Evolutionary conservation across 1,140 invertebrate genomes (phyloP).

Genomic region (Rhagoletis zephyria): DNA sequence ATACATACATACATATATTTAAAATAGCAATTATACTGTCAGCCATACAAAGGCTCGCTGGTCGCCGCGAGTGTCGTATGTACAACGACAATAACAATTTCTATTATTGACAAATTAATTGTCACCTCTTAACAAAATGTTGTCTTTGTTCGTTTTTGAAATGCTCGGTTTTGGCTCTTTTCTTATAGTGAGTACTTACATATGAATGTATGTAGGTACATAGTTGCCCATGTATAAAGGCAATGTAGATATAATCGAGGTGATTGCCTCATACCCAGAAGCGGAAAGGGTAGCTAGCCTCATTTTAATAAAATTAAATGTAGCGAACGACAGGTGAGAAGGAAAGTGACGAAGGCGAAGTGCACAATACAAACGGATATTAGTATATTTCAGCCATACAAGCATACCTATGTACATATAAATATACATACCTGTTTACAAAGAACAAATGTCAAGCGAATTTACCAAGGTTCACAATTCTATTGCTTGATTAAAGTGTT

Average conservation of each 20-base stretch:
- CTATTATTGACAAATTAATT: slow-evolving; percentile 54
- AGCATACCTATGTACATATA: not conserved
- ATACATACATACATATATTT: not conserved
- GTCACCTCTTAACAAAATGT: slow-evolving; percentile 56
- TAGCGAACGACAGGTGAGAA: slow-evolving; percentile 1
- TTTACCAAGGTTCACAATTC: not conserved
- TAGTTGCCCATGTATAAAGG: not conserved
- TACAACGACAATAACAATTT: slow-evolving; percentile 20
- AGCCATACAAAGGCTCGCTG: slow-evolving; percentile 5
- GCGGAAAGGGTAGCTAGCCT: not conserved
- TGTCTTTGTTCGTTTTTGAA: not conserved
- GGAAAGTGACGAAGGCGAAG: not conserved
- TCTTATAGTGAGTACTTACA: not conserved
- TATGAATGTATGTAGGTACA: no score
- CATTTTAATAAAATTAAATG: slow-evolving; percentile 43
- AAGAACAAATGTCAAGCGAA: not conserved
- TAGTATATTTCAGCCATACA: not conserved
- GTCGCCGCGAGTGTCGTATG: slow-evolving; percentile 9
- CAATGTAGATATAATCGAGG: not conserved
- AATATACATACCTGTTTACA: not conserved
- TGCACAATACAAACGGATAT: not conserved
- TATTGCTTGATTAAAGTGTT: slow-evolving; percentile 38
- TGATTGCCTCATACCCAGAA: not conserved
- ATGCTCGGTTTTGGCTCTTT: not conserved
- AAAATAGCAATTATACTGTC: not conserved